Percentiles rank a stretch among this genome's conserved stretches.
phyloP scores from a whole-genome alignment of 2,113 vertebrate genomes.

The Sander lucioperca region DNA sequence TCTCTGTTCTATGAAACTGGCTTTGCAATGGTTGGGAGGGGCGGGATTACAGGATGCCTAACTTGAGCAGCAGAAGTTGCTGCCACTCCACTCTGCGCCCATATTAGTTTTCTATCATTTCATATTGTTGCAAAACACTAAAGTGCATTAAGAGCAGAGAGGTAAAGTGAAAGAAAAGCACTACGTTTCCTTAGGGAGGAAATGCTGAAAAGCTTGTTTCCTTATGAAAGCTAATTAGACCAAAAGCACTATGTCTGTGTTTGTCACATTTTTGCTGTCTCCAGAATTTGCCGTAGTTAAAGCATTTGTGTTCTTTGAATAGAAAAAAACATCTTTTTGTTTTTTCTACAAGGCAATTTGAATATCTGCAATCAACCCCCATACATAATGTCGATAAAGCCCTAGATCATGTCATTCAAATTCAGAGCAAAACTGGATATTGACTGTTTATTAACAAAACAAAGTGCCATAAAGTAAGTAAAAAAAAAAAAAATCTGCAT shows the following conservation, averaged over 20 bases:
- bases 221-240: neutral
- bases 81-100: neutral
- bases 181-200: neutral
- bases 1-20: neutral
- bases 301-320: neutral
- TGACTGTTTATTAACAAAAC: neutral
- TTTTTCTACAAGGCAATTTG: neutral
- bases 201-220: neutral
- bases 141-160: neutral
- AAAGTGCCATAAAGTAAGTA: neutral
- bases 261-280: neutral
- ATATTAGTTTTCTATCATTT: neutral
- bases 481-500: neutral
- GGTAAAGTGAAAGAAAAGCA: neutral
- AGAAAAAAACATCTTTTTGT: neutral
- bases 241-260: too few species aligned
- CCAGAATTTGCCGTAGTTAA: neutral
- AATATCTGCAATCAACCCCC: neutral
- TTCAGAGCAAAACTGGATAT: neutral
- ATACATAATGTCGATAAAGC: neutral
- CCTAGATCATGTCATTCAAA: neutral
- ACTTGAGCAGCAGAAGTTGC: neutral
- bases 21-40: neutral
- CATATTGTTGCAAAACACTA: neutral
- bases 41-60: neutral